Base-by-base conservation (phyloP, 2,888 invertebrate genomes). In the Adineta ricciae region DNA sequence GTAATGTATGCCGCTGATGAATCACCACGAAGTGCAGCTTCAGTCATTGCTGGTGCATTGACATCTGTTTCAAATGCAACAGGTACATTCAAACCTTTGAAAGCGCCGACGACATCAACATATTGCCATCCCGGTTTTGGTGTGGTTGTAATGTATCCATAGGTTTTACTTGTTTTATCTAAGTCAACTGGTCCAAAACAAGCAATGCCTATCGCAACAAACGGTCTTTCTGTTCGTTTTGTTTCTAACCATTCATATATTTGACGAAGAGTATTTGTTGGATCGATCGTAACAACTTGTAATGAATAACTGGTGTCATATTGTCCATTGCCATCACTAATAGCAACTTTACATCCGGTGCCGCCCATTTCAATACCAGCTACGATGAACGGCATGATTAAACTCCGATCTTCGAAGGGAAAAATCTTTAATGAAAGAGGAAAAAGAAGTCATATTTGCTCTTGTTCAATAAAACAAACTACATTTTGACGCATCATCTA, bases 31-130 rank as follows among this genome's bases (percentile, higher is more conserved):
- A 41, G 41, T 41, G n/a, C 41, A 11, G 78, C 41, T 78, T 78
- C 78, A 41, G 78, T 78, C 41, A 78, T 41, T 78, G 78, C 78
- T 24, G 78, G 78, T n/a, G 78, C 41, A 78, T 78, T 78, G 4
- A 78, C 78, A 41, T 78, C 78, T 8, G 78, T 78, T 24, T 78
- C 78, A 41, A 78, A 78, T 19, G 41, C 78, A 8, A 78, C 32
- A 4, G 78, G 78, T 24, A 78, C 41, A 78, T 78, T 78, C 0
- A 78, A 24, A 41, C 32, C 41, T 21, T 41, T 36, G 41, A 78
- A 78, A 11, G 78, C 78, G 14, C 78, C 78, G 24, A 41, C 38
- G 9, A 78, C 41, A 41, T 41, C 16, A n/a, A n/a, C 8, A 78
- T 78, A n/a, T 41, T 78, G 24, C 78, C 41, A 78, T n/a, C 14